Base-by-base conservation (phyloP, 2,888 invertebrate genomes). In the Glyphotaelius pellucidus region DNA sequence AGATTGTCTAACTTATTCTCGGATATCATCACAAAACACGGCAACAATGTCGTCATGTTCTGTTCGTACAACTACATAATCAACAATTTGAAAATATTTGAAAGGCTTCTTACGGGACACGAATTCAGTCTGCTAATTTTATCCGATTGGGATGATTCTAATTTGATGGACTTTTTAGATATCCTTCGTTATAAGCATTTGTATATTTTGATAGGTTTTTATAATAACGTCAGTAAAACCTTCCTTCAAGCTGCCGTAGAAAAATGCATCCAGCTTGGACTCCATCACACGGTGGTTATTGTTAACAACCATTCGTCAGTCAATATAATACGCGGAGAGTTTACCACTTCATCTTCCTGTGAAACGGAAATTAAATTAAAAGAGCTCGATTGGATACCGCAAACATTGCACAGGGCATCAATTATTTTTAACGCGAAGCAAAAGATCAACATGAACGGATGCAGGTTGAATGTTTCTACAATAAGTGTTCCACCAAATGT, bases 391-490 rank as follows among this genome's bases (percentile, higher is more conserved):
- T 85, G 90, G 84, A 38, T n/a, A 32, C 84, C 52, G 0, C 31
- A 79, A 52, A 90, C 1, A 52, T 30, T 52, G 31, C 7, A 19
- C 11, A 81, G 30, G 25, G 31, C 19, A 1, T 42, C 15, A 84
- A 11, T 35, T 84, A 30, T 84, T 15, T 90, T 90, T 85, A 30
- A 35, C 38, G 85, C 38, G n/a, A 90, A 85, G 38, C n/a, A 90
- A 31, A 35, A 79, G 1, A 31, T 90, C 25, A 67, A 92, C 31
- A 88, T 92, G 80, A 86, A 88, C 3, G 88, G 86, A 30, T 92
- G 92, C 81, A 32, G 67, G 32, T 38, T 92, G 30, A 92, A 92
- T 90, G 42, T 92, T 19, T 91, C 92, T 3, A 92, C 92, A 9
- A 35, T 91, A 42, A 35, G 42, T 9, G 81, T 90, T 80, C 91